A percentile compares a stretch with the other conserved stretches of the same genome.
Conservation (phyloP, 2,888 invertebrate species). For the Pollenia griseotomentosa region DNA sequence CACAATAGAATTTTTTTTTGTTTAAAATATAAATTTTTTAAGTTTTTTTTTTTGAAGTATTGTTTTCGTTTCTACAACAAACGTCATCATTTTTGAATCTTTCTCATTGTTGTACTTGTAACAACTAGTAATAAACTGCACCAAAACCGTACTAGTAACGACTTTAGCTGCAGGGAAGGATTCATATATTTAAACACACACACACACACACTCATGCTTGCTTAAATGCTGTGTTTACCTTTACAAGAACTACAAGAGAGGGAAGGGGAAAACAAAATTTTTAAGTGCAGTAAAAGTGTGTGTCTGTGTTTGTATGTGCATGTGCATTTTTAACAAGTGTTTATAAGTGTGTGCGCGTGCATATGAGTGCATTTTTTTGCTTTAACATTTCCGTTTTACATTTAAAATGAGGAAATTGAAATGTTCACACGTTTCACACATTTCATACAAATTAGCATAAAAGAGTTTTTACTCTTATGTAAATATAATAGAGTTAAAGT, state of each 20-base stretch:
- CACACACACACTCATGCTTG: background rate
- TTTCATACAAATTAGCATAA: constrained; percentile 66
- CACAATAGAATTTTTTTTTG: no score
- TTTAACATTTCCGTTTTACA: constrained; percentile 35
- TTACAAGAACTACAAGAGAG: no score
- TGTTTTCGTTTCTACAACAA: no score
- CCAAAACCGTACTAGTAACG: no score
- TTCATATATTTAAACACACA: background rate
- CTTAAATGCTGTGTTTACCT: background rate
- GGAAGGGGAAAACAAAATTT: no score
- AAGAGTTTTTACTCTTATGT: constrained; percentile 31
- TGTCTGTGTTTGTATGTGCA: background rate
- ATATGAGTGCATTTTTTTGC: constrained; percentile 47
- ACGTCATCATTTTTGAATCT: no score
- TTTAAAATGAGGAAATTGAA: constrained; percentile 62
- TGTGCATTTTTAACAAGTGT: constrained; percentile 10
- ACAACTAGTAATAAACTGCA: no score
- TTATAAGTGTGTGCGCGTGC: constrained; percentile 41
- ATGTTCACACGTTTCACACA: constrained; percentile 70
- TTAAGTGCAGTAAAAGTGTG: background rate
- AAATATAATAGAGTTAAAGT: constrained; percentile 47
- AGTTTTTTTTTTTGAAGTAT: no score
- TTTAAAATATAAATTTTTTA: no score
- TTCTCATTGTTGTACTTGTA: no score
- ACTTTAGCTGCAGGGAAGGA: no score